Conservation (phyloP, 1,140 invertebrate genomes). For the Piezodorus guildinii region DNA sequence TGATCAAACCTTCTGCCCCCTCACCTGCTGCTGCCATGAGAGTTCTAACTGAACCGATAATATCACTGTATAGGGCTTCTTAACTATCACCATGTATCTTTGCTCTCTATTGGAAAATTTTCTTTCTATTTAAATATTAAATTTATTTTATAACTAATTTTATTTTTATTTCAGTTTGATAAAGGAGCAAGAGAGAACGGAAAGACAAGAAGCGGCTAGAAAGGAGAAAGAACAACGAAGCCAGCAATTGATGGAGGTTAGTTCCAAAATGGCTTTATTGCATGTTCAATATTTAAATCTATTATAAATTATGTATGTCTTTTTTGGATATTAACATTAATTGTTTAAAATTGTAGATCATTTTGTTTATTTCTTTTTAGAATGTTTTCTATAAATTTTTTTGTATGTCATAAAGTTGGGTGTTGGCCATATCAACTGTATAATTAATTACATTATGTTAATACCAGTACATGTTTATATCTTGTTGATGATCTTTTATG, state of each 20-base stretch:
- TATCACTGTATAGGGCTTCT: no score
- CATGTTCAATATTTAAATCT: conserved; percentile 13
- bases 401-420: conserved; percentile 16
- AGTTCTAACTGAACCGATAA: no score
- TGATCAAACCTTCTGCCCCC: no score
- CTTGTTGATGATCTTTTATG: no score
- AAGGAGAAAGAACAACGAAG: conserved; percentile 57
- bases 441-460: background rate
- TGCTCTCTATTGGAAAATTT: no score
- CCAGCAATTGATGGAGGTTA: conserved; percentile 55
- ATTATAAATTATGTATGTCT: conserved; percentile 19
- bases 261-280: conserved; percentile 18
- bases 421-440: background rate
- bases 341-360: conserved; percentile 21
- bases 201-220: conserved; percentile 61
- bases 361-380: conserved; percentile 18
- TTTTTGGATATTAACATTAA: conserved; percentile 27
- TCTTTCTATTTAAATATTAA: background rate
- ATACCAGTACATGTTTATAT: no score
- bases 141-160: background rate
- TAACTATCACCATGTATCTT: no score
- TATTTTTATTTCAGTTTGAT: conserved; percentile 42
- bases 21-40: no score
- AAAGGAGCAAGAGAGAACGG: conserved; percentile 64
- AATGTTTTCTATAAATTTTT: conserved; percentile 20